phyloP scores from a whole-genome alignment of 2,797 vertebrate species.

The Tinamus major region DNA sequence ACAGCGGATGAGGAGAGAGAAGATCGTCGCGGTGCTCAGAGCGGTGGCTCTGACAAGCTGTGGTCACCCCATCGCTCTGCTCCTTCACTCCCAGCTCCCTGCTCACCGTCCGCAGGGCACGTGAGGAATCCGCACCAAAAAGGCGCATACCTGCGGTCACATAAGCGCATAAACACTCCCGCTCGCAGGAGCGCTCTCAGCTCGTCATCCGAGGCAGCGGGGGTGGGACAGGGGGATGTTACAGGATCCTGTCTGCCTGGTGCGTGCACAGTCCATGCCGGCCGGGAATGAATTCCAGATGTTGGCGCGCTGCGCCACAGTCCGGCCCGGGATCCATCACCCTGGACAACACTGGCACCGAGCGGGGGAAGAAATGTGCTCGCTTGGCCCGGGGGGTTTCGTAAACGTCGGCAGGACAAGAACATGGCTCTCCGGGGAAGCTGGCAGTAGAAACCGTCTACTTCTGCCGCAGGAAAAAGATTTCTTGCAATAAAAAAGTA shows the following conservation, averaged over 20 bases:
- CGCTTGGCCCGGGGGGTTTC: background rate
- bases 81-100: background rate
- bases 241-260: constrained; percentile 73
- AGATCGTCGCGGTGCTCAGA: background rate
- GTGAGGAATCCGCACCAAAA: constrained; percentile 1
- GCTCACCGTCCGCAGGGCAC: background rate
- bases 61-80: fast-evolving
- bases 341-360: constrained; percentile 10
- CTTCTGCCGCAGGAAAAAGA: background rate
- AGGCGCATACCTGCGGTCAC: constrained; percentile 62
- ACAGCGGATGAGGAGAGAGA: background rate
- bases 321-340: constrained; percentile 37
- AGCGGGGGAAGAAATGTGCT: background rate
- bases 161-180: constrained; percentile 83
- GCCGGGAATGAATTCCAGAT: constrained; percentile 89
- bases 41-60: background rate
- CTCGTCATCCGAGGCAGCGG: constrained; percentile 78
- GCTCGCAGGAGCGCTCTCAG: constrained; percentile 75
- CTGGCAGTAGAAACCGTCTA: background rate
- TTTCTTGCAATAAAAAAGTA: constrained; percentile 9
- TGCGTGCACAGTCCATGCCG: constrained; percentile 76
- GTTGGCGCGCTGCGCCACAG: constrained; percentile 74
- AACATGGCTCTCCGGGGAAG: background rate
- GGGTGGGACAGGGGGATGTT: constrained; percentile 73
- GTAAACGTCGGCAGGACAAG: background rate